Evolutionary conservation across 2,113 vertebrate species (phyloP), one percentile per base, ranked within the genome.

Genomic region (Anser cygnoides): DNA sequence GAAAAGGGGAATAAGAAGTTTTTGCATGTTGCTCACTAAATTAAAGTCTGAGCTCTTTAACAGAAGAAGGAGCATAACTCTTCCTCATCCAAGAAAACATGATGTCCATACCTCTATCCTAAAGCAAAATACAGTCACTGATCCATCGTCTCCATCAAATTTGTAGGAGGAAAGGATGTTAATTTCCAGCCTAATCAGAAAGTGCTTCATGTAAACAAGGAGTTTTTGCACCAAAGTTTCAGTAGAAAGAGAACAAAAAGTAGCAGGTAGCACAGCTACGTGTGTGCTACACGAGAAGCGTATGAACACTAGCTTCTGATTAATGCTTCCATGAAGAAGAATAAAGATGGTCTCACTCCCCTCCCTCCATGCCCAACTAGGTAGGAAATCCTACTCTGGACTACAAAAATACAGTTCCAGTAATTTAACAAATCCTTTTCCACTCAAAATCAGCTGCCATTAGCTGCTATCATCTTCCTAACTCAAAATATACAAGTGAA

Each of bases 191-290:
- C 89, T 90, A 73, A 86, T 90, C 76, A 94, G 65, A 91, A 97
- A 97, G 96, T 94, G 88, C 96, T 93, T 97, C 54, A 92, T 81
- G 79, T 96, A 96, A 98, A 97, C 83, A 89, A 62, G 63, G 81
- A 93, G 92, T 86, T 94, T 96, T 67, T 86, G 93, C 95, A 94
- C 90, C 93, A 68, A 84, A 90, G 80, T 82, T 78, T 84, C 86
- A 93, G 87, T 25, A 82, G 84, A 72, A 70, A 78, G 89, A 93
- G 77, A 88, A 80, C 13, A 72, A 72, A 65, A 31, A 82, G 68
- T 23, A 90, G 88, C 92, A 83, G 85, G 85, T 35, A 84, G 84
- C 78, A 89, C 44, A 65, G 66, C 57, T 55, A 50, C 0, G 0
- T 0, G 23, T 20, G 54, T 39, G 23, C 62, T 39, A 62, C 0